Conservation (phyloP, 2,797 vertebrate genomes). For the Phrynocephalus guinanensis region DNA sequence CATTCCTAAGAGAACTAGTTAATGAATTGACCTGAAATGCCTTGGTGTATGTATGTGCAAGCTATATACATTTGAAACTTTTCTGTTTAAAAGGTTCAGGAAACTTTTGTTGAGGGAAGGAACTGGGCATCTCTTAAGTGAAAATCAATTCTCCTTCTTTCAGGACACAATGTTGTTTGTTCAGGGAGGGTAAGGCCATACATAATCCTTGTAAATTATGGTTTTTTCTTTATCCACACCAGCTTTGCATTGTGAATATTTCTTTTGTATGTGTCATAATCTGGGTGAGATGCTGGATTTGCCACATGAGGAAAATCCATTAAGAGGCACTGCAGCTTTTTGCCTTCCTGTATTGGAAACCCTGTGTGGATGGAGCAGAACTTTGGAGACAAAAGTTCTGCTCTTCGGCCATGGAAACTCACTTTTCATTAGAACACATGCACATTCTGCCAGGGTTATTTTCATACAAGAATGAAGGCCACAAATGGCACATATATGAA, state of each 20-base stretch:
- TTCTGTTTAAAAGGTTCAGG: constrained; percentile 53
- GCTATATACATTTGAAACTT: constrained; percentile 43
- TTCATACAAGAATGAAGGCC: not conserved
- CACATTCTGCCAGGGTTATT: not conserved
- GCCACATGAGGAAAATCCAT: not conserved
- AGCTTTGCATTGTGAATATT: not conserved
- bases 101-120: constrained; percentile 59
- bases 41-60: constrained; percentile 45
- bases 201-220: not conserved
- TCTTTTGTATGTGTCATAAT: not conserved
- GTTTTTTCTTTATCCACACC: not conserved
- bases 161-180: constrained; percentile 6
- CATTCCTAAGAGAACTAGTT: constrained; percentile 71
- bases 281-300: not conserved
- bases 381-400: too few relatives aligned
- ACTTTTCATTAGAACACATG: not conserved
- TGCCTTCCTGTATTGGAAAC: not conserved
- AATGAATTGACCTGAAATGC: constrained; percentile 73
- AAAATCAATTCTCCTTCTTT: constrained; percentile 15
- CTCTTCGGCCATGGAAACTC: too few relatives aligned
- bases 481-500: not conserved
- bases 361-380: too few relatives aligned
- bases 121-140: constrained; percentile 47
- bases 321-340: not conserved
- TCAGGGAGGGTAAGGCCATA: too few relatives aligned